These are phyloP conservation scores for Acanthurus leucopareius DNA, from an alignment of 2,797 vertebrate species.

Conservation along the genomic window DNA sequence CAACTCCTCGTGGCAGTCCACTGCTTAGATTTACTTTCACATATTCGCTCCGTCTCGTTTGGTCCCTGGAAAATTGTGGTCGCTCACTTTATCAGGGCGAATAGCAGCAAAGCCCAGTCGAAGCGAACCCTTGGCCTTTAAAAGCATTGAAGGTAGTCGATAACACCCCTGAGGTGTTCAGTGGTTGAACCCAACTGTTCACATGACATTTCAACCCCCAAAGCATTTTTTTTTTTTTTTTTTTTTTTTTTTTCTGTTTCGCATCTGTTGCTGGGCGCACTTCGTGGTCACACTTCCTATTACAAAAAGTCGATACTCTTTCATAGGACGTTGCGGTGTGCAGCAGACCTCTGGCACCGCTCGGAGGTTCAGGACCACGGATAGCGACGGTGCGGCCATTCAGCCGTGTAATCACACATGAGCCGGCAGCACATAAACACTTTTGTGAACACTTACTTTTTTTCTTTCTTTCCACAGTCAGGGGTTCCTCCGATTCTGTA, in stretches of 20 bases:
- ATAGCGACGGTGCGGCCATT: constrained; percentile 73
- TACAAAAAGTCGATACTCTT: constrained; percentile 84
- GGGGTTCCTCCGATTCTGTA: constrained; percentile 29
- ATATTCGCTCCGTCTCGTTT: constrained; percentile 60
- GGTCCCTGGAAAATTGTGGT: constrained; percentile 71
- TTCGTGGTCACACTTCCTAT: constrained; percentile 82
- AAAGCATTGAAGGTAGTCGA: constrained; percentile 83
- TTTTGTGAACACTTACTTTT: constrained; percentile 26
- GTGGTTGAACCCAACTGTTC: constrained; percentile 86
- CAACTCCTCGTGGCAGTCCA: constrained; percentile 44
- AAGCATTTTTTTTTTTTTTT: constrained; percentile 75
- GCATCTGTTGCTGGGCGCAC: constrained; percentile 79
- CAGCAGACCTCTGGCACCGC: constrained; percentile 74
- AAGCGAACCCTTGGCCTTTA: constrained; percentile 82
- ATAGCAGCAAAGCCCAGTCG: constrained; percentile 70
- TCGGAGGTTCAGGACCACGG: constrained; percentile 78
- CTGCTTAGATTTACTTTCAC: constrained; percentile 66
- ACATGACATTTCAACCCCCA: constrained; percentile 86
- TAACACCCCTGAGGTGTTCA: constrained; percentile 85
- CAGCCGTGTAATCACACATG: constrained; percentile 67
- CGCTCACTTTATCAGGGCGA: constrained; percentile 65
- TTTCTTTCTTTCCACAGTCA: constrained; percentile 11
- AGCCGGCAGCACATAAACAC: constrained; percentile 42
- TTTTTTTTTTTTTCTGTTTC: constrained; percentile 77
- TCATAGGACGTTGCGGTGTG: constrained; percentile 70